Evolutionary conservation across 1,140 invertebrate species (phyloP).

Genomic region (Diploscapter pachys): DNA sequence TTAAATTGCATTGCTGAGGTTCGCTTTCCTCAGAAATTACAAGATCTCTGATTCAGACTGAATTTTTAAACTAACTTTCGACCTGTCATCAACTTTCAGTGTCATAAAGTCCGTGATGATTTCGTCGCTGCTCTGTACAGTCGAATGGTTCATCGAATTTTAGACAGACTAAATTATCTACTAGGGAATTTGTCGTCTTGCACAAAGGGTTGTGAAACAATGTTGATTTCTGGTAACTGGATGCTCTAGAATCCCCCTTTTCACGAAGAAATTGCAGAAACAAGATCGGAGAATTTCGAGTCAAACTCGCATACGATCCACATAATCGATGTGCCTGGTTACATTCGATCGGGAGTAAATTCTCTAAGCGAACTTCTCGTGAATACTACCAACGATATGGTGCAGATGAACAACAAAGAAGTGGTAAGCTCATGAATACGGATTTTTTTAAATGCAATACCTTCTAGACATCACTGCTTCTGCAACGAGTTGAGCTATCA

Average conservation of each 20-base stretch:
- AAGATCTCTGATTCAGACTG: too few relatives aligned
- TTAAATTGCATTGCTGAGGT: not conserved
- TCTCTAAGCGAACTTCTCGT: conserved; percentile 26
- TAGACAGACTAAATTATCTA: conserved; percentile 14
- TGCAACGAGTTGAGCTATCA: conserved; percentile 8
- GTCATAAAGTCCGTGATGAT: conserved; percentile 16
- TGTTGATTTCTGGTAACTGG: conserved; percentile 20
- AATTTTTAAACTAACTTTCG: not conserved
- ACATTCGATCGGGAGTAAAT: conserved; percentile 13
- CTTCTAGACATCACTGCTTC: conserved; percentile 10
- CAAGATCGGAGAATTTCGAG: too few relatives aligned
- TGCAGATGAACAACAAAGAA: conserved; percentile 16
- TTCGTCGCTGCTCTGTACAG: conserved; percentile 18
- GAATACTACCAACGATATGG: conserved; percentile 24
- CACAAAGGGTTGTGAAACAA: not conserved
- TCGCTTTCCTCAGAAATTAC: too few relatives aligned
- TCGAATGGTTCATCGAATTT: conserved; percentile 11
- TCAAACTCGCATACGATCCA: not conserved
- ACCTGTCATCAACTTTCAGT: not conserved
- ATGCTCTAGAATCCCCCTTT: not conserved
- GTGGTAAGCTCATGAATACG: not conserved
- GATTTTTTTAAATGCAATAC: not conserved
- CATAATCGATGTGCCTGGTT: conserved; percentile 29
- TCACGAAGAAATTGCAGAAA: too few relatives aligned
- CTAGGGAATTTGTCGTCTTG: conserved; percentile 1